Evolutionary conservation across 2,113 vertebrate genomes (phyloP).

Genomic region (Myocastor coypus): DNA sequence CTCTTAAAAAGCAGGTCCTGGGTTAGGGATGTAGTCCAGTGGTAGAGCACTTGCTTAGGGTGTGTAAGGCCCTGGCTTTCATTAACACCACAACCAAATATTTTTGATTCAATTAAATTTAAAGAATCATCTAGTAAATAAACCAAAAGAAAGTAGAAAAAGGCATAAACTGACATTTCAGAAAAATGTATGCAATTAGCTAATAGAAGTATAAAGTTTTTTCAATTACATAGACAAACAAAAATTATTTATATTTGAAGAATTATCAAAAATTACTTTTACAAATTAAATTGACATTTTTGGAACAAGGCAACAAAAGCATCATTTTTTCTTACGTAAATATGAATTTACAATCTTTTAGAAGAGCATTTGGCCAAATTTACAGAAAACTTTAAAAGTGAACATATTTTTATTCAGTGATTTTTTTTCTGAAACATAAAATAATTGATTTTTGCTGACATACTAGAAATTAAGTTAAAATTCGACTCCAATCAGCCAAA

Average conservation of each 20-base stretch:
- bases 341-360: conserved; percentile 25
- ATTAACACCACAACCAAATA: not conserved
- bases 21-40: no score
- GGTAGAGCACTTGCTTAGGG: no score
- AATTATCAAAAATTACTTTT: not conserved
- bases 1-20: conserved; percentile 1
- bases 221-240: not conserved
- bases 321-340: not conserved
- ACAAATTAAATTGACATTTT: not conserved
- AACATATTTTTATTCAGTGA: not conserved
- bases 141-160: not conserved
- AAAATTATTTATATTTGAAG: conserved; percentile 9
- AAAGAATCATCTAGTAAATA: not conserved
- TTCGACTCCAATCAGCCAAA: not conserved
- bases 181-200: not conserved
- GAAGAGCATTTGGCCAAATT: not conserved
- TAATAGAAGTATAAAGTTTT: not conserved
- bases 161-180: not conserved
- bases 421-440: conserved; percentile 36
- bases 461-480: not conserved
- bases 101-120: not conserved
- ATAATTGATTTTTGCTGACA: not conserved
- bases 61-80: not conserved
- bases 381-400: not conserved
- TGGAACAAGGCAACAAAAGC: not conserved